These are phyloP conservation scores for Sympetrum striolatum DNA, from an alignment of 2,888 invertebrate species.

Conservation along the genomic window DNA sequence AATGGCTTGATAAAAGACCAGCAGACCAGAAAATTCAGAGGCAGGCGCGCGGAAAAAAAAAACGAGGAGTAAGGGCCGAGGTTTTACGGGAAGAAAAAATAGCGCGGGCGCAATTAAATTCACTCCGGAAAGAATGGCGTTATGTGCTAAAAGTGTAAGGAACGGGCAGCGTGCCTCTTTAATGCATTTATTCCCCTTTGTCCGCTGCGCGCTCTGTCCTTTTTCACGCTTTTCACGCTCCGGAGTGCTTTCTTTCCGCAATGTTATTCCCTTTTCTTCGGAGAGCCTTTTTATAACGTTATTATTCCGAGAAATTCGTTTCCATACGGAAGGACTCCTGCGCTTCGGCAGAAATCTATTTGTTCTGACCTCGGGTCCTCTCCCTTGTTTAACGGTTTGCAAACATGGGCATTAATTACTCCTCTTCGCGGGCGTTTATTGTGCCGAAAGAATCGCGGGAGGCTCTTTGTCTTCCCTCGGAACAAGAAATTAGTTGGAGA, in stretches of 20 bases:
- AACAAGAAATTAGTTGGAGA: no score
- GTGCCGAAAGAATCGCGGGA: no score
- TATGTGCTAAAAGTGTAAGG: background rate
- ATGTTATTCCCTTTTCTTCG: background rate
- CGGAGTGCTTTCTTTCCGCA: background rate
- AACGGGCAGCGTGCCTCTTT: background rate
- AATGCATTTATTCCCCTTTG: background rate
- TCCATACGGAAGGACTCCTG: background rate
- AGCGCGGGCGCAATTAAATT: background rate
- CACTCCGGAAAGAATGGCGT: background rate
- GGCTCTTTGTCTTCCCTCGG: no score
- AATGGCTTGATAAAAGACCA: slow-evolving; percentile 5
- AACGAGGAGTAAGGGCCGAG: background rate
- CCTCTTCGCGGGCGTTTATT: no score
- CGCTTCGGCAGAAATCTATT: background rate
- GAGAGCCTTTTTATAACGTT: background rate
- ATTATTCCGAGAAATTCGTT: background rate
- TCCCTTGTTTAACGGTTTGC: no score
- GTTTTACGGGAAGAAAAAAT: background rate
- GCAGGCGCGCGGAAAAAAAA: background rate
- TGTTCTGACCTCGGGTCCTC: background rate
- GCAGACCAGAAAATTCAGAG: background rate
- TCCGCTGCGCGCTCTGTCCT: background rate
- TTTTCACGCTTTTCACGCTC: background rate
- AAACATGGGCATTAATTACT: no score